Evolutionary conservation across 2,113 vertebrate genomes (phyloP), one percentile per base, ranked within the genome.

Genomic region (Nettapus auritus): DNA sequence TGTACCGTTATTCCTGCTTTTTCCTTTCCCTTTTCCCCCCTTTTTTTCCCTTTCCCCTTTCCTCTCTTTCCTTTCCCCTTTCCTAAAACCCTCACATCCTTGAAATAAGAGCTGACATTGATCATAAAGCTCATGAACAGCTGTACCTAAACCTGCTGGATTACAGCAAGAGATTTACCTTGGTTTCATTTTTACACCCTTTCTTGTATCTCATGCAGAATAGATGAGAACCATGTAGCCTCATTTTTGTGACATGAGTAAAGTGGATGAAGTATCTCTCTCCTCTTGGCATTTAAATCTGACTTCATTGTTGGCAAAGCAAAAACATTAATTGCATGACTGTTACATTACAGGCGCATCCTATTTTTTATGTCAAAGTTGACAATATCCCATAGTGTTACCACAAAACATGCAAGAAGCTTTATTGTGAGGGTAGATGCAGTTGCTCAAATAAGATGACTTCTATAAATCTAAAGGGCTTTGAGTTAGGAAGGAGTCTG

Each of bases 161-260:
- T 92, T 96, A 76, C 22, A 74, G n/a, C 57, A 84, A 94, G 86
- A 93, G 86, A 52, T 95, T 96, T 90, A 82, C 90, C 94, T 87
- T 89, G 44, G 57, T 93, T 94, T 96, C 53, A 53, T 87, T 93
- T 86, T 94, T 87, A 46, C 74, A 76, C 70, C n/a, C 26, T 87
- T 89, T 86, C 84, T 86, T 90, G 86, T 79, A 33, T 86, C 90
- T 94, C 81, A 73, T 82, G 60, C 63, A 91, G 86, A 90, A 92
- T 89, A 73, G 78, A 93, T 91, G 84, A 92, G 78, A 93, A 70
- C 40, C 31, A 33, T 86, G 93, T 93, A 89, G 63, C 50, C 36
- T 94, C 44, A 10, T 92, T 94, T 87, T 89, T 87, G 62, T 53
- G 84, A 79, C 66, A 73, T 87, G 86, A 96, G 48, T 57, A 82